These are phyloP conservation scores for Pristiophorus japonicus DNA, from an alignment of 2,113 vertebrate genomes.

Conservation along the genomic window DNA sequence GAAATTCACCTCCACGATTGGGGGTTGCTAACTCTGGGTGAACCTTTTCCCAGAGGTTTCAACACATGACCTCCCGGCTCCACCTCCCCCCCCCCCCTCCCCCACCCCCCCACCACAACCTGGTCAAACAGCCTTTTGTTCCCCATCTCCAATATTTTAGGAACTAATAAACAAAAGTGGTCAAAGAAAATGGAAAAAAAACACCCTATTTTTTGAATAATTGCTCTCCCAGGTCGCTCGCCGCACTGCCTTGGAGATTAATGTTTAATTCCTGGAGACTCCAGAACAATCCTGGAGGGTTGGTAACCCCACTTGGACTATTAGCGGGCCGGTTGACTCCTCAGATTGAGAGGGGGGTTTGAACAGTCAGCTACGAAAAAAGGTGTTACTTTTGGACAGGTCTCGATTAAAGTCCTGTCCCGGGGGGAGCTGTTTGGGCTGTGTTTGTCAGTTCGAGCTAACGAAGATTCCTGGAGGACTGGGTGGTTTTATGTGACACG, in stretches of 20 bases:
- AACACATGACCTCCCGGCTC: background rate
- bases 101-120: too few species aligned
- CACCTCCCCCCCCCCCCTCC: too few species aligned
- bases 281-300: background rate
- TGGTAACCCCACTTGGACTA: background rate
- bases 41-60: background rate
- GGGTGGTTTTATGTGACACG: background rate
- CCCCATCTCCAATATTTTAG: background rate
- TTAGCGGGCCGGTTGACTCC: background rate
- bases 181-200: background rate
- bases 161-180: background rate
- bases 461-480: background rate
- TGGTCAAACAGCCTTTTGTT: too few species aligned
- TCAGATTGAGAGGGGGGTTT: background rate
- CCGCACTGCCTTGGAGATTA: background rate
- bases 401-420: background rate
- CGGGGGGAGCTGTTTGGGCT: background rate
- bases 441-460: background rate
- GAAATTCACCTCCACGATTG: background rate
- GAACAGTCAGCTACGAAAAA: background rate
- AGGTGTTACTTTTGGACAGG: background rate
- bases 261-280: background rate
- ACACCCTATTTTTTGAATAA: background rate
- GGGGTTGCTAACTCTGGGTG: background rate
- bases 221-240: background rate